phyloP scores from a whole-genome alignment of 2,113 vertebrate species.

The Prochilodus magdalenae region DNA sequence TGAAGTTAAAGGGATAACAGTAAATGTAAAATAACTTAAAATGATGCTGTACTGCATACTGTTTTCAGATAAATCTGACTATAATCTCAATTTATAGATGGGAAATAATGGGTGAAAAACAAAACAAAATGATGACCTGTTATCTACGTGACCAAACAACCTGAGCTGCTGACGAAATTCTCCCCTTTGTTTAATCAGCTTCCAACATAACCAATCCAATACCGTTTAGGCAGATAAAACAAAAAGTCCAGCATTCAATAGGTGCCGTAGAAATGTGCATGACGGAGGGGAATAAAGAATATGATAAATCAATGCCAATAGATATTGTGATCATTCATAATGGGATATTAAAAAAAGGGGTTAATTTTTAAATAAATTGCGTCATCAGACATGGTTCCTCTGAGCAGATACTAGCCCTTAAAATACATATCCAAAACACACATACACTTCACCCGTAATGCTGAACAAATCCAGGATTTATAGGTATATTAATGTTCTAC shows the following conservation, averaged over 20 bases:
- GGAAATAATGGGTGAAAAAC: background rate
- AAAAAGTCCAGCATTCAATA: background rate
- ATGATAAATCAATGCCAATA: background rate
- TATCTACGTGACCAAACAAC: background rate
- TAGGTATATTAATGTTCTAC: background rate
- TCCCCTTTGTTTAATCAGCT: background rate
- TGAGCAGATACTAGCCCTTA: constrained; percentile 34
- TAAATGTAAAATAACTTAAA: background rate
- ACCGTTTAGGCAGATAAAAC: background rate
- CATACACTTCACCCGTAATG: background rate
- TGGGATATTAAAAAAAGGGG: background rate
- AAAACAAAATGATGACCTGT: too few species aligned
- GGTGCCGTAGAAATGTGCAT: background rate
- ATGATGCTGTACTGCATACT: background rate
- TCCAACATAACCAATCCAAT: background rate
- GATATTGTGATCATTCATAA: background rate
- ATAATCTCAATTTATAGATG: background rate
- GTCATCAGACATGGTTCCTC: background rate
- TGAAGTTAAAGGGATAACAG: background rate
- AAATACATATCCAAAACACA: constrained; percentile 15
- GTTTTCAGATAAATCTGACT: constrained; percentile 7
- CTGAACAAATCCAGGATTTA: constrained; percentile 15
- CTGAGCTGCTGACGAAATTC: background rate
- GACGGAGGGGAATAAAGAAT: background rate
- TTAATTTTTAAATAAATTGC: constrained; percentile 18